phyloP scores from a whole-genome alignment of 2,888 invertebrate genomes.

The Ochropleura leucogaster region DNA sequence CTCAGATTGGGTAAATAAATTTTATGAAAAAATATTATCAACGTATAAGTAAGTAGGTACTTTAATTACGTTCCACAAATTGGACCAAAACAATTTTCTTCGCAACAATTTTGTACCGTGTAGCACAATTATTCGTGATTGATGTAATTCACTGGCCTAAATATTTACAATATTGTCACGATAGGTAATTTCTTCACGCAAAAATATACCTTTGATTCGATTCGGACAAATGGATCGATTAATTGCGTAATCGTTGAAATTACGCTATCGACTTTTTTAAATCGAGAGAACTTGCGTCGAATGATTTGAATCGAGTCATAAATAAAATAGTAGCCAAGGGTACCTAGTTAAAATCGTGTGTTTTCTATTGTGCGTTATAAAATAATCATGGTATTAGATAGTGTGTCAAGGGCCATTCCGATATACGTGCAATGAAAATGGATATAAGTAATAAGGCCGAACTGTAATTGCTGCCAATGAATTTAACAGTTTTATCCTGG shows the following conservation, averaged over 20 bases:
- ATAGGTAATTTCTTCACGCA: conserved; percentile 66
- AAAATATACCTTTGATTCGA: conserved; percentile 61
- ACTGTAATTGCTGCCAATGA: conserved; percentile 10
- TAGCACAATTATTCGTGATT: conserved; percentile 63
- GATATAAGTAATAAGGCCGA: conserved; percentile 51
- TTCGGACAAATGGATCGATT: conserved; percentile 60
- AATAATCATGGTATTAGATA: conserved; percentile 48
- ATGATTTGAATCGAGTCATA: conserved; percentile 19
- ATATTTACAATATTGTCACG: conserved; percentile 64
- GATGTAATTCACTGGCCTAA: conserved; percentile 67
- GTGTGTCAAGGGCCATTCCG: conserved; percentile 59
- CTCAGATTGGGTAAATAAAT: too few species aligned
- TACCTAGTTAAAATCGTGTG: conserved; percentile 13
- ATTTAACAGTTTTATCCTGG: neutral
- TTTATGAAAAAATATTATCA: too few species aligned
- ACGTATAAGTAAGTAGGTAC: neutral
- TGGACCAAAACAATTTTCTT: conserved; percentile 27
- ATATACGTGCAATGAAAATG: conserved; percentile 40
- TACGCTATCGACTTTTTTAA: conserved; percentile 41
- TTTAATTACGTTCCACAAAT: conserved; percentile 17
- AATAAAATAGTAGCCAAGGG: conserved; percentile 20
- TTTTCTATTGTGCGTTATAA: conserved; percentile 35
- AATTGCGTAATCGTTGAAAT: conserved; percentile 53
- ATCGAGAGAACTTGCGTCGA: conserved; percentile 30
- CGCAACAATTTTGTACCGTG: conserved; percentile 36